Percentiles rank a stretch among this genome's conserved stretches.
phyloP scores from a whole-genome alignment of 2,888 invertebrate genomes.

The Bursaphelenchus okinawaensis region DNA sequence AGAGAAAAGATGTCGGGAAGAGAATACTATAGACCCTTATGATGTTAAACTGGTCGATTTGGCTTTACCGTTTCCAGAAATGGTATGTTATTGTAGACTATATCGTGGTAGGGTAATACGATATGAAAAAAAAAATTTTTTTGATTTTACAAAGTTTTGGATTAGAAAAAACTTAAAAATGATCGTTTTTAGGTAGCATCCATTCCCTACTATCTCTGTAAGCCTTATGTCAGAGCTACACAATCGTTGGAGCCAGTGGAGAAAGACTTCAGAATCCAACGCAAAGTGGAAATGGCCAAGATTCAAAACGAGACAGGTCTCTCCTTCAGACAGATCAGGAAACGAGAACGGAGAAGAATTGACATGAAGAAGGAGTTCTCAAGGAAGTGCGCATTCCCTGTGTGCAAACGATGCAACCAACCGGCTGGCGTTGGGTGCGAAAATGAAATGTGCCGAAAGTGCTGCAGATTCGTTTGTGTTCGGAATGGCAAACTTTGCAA shows the following conservation, averaged over 20 bases:
- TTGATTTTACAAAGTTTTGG: neutral
- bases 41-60: conserved; percentile 7
- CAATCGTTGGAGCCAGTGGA: conserved; percentile 8
- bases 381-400: conserved; percentile 24
- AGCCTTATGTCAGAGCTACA: conserved; percentile 49
- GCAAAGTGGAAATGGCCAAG: conserved; percentile 26
- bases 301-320: conserved; percentile 31
- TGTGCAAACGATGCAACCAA: conserved; percentile 42
- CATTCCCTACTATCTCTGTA: conserved; percentile 50
- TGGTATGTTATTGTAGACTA: conserved; percentile 8
- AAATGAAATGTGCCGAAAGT: conserved; percentile 43
- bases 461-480: conserved; percentile 45
- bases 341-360: conserved; percentile 27
- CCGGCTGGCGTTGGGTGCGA: conserved; percentile 43
- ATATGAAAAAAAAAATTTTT: conserved; percentile 26
- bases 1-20: neutral
- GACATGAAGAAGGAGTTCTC: conserved; percentile 15
- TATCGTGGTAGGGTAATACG: conserved; percentile 13
- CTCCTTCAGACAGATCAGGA: conserved; percentile 33
- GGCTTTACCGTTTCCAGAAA: neutral
- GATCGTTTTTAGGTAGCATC: conserved; percentile 28
- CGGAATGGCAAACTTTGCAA: conserved; percentile 7
- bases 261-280: conserved; percentile 23
- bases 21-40: neutral
- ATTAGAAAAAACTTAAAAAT: too few relatives aligned